phyloP scores from a whole-genome alignment of 1,140 invertebrate species.

The Drosophila rufa region DNA sequence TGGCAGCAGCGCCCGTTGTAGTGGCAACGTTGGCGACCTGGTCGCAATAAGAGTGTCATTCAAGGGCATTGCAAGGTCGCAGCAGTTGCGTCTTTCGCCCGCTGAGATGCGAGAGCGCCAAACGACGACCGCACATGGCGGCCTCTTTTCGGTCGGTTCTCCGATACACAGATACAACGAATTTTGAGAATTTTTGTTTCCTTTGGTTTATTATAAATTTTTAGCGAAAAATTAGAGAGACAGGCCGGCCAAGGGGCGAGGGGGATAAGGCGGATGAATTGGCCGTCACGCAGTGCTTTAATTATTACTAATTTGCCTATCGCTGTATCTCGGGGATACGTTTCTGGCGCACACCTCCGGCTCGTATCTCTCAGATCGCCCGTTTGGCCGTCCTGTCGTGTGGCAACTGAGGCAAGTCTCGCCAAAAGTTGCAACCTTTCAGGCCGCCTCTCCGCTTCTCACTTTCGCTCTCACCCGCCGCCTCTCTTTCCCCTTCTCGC shows the following conservation, averaged over 20 bases:
- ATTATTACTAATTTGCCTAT: constrained; percentile 60
- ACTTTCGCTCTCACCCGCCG: constrained; percentile 18
- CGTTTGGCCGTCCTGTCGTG: constrained; percentile 71
- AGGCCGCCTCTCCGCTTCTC: constrained; percentile 2
- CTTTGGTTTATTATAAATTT: constrained; percentile 41
- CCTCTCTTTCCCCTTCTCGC: constrained; percentile 7
- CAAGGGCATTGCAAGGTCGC: constrained; percentile 85
- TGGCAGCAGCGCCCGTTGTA: constrained; percentile 75
- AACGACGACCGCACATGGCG: constrained; percentile 27
- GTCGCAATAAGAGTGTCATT: constrained; percentile 85
- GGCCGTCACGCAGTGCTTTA: constrained; percentile 53
- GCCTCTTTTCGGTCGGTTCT: constrained; percentile 50
- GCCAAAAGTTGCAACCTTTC: constrained; percentile 38
- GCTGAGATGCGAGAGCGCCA: constrained; percentile 63
- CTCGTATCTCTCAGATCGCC: constrained; percentile 37
- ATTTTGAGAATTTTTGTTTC: constrained; percentile 56
- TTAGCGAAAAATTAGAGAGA: constrained; percentile 53
- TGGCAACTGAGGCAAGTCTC: constrained; percentile 67
- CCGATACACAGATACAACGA: constrained; percentile 72
- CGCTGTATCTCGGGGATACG: constrained; percentile 47
- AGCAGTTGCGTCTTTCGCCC: constrained; percentile 78
- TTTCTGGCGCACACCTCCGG: constrained; percentile 4
- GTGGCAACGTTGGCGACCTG: constrained; percentile 75
- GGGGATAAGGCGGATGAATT: constrained; percentile 4
- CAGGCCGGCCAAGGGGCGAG: constrained; percentile 14